phyloP scores from a whole-genome alignment of 2,797 vertebrate genomes.

The Sebastolobus altivelis region DNA sequence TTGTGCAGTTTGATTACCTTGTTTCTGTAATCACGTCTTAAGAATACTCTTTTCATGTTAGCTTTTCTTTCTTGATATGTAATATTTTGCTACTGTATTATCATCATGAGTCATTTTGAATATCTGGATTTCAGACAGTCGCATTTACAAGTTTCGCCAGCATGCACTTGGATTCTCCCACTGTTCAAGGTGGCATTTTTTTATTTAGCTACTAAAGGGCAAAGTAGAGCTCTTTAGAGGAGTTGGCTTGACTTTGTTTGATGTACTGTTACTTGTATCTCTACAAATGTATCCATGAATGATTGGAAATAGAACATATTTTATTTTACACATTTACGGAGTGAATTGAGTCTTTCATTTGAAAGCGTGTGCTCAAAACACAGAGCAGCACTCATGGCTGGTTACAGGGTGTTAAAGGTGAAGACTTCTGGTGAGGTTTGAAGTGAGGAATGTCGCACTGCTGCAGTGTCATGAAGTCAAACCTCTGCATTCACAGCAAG shows the following conservation, averaged over 20 bases:
- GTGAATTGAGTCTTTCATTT: constrained; percentile 50
- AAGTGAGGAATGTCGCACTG: constrained; percentile 48
- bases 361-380: background rate
- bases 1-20: constrained; percentile 80
- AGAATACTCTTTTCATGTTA: constrained; percentile 80
- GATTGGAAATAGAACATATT: constrained; percentile 79
- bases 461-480: constrained; percentile 1
- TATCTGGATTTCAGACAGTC: constrained; percentile 83
- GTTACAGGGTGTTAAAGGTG: background rate
- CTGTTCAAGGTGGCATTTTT: constrained; percentile 72
- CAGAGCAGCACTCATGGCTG: background rate
- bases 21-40: constrained; percentile 82
- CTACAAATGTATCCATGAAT: constrained; percentile 77
- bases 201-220: constrained; percentile 68
- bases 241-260: constrained; percentile 75
- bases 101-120: constrained; percentile 84
- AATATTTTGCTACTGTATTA: constrained; percentile 88
- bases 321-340: constrained; percentile 75
- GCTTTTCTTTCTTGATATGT: constrained; percentile 84
- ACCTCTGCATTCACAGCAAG: background rate
- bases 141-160: constrained; percentile 83
- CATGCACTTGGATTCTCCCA: constrained; percentile 84
- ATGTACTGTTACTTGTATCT: constrained; percentile 80
- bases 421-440: constrained; percentile 10
- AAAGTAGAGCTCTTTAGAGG: constrained; percentile 65